Percentiles rank a stretch among this genome's conserved stretches.
Conservation (phyloP, 2,797 vertebrate species). For the Neoniphon sammara region DNA sequence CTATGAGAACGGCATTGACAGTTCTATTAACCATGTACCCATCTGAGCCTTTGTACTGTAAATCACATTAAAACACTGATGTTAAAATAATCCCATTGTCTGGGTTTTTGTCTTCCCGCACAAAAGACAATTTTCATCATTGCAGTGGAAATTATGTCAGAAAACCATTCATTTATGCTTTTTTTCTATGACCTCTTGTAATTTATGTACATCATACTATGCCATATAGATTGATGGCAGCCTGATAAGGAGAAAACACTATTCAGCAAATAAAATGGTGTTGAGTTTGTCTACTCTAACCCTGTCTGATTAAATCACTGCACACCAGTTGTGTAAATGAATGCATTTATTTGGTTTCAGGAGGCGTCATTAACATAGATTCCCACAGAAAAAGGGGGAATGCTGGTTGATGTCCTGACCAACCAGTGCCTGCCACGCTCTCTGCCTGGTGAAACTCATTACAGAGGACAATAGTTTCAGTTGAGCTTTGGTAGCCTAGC, state of each 20-base stretch:
- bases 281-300: no score
- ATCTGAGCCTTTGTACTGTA: conserved; percentile 61
- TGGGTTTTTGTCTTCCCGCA: no score
- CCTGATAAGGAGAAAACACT: no score
- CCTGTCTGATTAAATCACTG: no score
- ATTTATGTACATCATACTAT: no score
- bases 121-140: no score
- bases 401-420: conserved; percentile 8
- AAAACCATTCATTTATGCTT: no score
- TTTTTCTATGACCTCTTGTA: no score
- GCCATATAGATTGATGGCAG: no score
- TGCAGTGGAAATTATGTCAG: no score
- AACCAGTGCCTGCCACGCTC: conserved; percentile 37
- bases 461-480: conserved; percentile 36
- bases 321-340: no score
- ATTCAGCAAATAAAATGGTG: no score
- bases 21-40: conserved; percentile 61
- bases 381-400: not conserved
- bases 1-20: conserved; percentile 39
- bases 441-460: conserved; percentile 3
- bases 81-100: not conserved
- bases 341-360: not conserved
- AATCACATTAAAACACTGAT: conserved; percentile 54
- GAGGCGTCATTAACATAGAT: not conserved
- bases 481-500: conserved; percentile 48